These are phyloP conservation scores for Drepanosiphum platanoidis DNA, from an alignment of 2,888 invertebrate species.

Conservation along the genomic window DNA sequence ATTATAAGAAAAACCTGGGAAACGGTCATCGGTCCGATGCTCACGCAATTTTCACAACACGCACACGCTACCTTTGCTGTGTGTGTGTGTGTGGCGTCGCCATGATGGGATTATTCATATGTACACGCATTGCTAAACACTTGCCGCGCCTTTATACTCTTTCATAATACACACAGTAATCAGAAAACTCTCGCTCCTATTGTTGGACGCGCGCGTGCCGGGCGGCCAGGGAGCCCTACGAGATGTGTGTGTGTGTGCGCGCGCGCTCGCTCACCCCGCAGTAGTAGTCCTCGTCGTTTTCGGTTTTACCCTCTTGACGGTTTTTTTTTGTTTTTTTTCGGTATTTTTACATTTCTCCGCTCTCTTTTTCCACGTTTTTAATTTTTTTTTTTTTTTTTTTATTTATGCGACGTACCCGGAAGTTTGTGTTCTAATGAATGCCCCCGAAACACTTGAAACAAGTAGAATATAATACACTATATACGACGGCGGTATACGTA, in stretches of 20 bases:
- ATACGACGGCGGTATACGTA: too few species aligned
- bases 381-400: neutral
- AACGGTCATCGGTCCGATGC: constrained; percentile 52
- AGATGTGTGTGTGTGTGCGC: constrained; percentile 4
- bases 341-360: neutral
- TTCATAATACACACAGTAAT: constrained; percentile 27
- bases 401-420: constrained; percentile 24
- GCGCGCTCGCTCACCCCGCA: constrained; percentile 15
- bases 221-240: neutral
- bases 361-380: too few species aligned
- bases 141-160: constrained; percentile 2
- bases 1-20: constrained; percentile 40
- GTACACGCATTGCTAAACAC: constrained; percentile 58
- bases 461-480: neutral
- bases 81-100: neutral
- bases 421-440: constrained; percentile 51
- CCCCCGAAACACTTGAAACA: constrained; percentile 35
- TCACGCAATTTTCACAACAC: constrained; percentile 36
- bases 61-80: neutral
- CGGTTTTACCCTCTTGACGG: constrained; percentile 40
- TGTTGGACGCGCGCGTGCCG: constrained; percentile 4
- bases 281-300: neutral
- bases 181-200: constrained; percentile 34
- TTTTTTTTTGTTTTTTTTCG: neutral
- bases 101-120: constrained; percentile 41